Conservation (phyloP, 2,888 invertebrate genomes). For the Caenorhabditis angaria region DNA sequence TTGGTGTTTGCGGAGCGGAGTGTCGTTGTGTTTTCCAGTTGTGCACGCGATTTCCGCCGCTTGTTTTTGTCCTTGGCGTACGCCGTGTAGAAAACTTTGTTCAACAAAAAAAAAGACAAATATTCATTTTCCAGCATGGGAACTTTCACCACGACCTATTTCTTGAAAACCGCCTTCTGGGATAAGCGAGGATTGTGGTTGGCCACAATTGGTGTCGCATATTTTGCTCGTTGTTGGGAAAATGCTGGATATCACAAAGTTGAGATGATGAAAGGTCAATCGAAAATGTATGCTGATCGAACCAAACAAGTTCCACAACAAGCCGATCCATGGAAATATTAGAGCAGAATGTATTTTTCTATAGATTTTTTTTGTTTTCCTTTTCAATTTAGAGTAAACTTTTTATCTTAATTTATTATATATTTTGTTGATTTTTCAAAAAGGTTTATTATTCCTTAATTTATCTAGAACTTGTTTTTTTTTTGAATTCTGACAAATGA, state of each 20-base stretch:
- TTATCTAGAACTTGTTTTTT: neutral
- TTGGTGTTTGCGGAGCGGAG: neutral
- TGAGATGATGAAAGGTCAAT: conserved; percentile 66
- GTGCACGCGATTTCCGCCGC: neutral
- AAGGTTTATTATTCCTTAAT: neutral
- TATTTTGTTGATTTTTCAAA: too few species aligned
- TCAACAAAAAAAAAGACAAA: too few species aligned
- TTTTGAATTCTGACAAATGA: neutral
- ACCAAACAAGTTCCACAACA: conserved; percentile 43
- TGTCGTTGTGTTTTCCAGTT: neutral
- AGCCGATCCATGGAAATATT: conserved; percentile 62
- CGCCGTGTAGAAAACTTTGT: too few species aligned
- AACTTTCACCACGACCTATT: conserved; percentile 63
- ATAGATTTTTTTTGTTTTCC: neutral
- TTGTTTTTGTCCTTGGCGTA: too few species aligned
- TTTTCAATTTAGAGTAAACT: neutral
- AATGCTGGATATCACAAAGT: conserved; percentile 54
- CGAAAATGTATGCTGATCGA: conserved; percentile 57
- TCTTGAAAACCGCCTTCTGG: conserved; percentile 51
- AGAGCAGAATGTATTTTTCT: conserved; percentile 6
- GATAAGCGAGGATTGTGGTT: conserved; percentile 49
- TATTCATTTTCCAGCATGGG: conserved; percentile 46
- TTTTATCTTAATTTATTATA: too few species aligned
- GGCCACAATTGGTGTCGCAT: conserved; percentile 45
- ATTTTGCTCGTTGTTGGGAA: conserved; percentile 60